Evolutionary conservation across 2,888 invertebrate genomes (phyloP).

Genomic region (Drosophila anomalata): DNA sequence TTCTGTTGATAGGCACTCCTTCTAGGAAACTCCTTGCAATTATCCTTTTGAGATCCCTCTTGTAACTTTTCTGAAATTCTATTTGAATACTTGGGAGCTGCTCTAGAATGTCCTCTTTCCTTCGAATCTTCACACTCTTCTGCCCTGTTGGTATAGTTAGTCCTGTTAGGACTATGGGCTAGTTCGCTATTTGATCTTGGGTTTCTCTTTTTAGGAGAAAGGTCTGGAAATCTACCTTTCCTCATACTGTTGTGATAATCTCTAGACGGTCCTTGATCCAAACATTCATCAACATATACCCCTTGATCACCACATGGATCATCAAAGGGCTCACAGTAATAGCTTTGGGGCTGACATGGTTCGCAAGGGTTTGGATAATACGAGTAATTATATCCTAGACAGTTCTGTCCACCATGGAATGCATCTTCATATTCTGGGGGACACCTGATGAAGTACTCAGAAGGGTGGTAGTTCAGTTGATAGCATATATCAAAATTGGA

Average conservation of each 20-base stretch:
- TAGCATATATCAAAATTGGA: no score
- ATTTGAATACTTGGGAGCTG: not conserved
- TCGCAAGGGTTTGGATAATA: not conserved
- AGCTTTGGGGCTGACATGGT: not conserved
- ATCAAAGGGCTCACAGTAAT: not conserved
- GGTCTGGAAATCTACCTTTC: not conserved
- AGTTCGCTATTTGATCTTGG: not conserved
- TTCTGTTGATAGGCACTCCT: no score
- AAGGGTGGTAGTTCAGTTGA: no score
- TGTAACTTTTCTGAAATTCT: no score
- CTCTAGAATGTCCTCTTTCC: not conserved
- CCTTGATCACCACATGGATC: not conserved
- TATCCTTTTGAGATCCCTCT: no score
- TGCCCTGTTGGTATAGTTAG: not conserved
- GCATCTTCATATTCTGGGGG: no score
- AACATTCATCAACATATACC: not conserved
- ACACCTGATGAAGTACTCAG: no score
- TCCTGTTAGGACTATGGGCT: not conserved
- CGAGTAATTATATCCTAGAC: not conserved
- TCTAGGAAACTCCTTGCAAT: no score
- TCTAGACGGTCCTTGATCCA: not conserved
- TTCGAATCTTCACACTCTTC: not conserved
- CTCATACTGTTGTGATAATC: not conserved
- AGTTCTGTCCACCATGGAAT: not conserved
- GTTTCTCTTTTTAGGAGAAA: not conserved